Evolutionary conservation across 2,797 vertebrate species (phyloP).

Genomic region (Pseudochirops cupreus): DNA sequence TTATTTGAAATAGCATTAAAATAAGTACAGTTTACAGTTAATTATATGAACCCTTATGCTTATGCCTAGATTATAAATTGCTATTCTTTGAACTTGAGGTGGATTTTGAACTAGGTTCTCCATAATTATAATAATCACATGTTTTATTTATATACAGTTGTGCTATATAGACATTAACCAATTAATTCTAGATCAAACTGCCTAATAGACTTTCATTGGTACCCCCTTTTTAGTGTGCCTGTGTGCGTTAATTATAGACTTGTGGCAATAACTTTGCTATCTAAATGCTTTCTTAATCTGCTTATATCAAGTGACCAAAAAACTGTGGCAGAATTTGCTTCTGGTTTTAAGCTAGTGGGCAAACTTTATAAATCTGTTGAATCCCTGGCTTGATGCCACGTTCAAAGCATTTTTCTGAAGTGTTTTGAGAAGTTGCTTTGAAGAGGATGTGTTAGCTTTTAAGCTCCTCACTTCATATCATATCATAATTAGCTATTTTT

Average conservation of each 20-base stretch:
- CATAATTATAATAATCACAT: constrained; percentile 79
- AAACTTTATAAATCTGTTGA: constrained; percentile 66
- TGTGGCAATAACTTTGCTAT: constrained; percentile 67
- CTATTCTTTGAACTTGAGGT: constrained; percentile 78
- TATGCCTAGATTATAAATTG: constrained; percentile 79
- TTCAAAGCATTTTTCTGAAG: constrained; percentile 71
- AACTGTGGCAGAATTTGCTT: constrained; percentile 57
- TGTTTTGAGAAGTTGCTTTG: constrained; percentile 57
- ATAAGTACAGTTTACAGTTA: constrained; percentile 72
- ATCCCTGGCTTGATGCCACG: constrained; percentile 60
- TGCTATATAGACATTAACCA: constrained; percentile 76
- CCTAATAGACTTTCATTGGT: constrained; percentile 73
- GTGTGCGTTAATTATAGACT: constrained; percentile 69
- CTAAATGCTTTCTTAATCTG: constrained; percentile 57
- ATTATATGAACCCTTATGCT: constrained; percentile 66
- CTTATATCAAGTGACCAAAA: constrained; percentile 71
- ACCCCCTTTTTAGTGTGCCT: constrained; percentile 70
- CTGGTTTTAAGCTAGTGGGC: constrained; percentile 58
- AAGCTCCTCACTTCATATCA: constrained; percentile 53
- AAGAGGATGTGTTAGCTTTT: constrained; percentile 59
- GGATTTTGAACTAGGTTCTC: constrained; percentile 73
- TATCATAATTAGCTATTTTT: constrained; percentile 64
- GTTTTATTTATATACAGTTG: constrained; percentile 69
- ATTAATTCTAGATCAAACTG: constrained; percentile 75
- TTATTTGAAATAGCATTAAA: constrained; percentile 67